A percentile compares a stretch with the other conserved stretches of the same genome.
Evolutionary conservation across 2,113 vertebrate species (phyloP).

Genomic region (Zosterops hypoxanthus): DNA sequence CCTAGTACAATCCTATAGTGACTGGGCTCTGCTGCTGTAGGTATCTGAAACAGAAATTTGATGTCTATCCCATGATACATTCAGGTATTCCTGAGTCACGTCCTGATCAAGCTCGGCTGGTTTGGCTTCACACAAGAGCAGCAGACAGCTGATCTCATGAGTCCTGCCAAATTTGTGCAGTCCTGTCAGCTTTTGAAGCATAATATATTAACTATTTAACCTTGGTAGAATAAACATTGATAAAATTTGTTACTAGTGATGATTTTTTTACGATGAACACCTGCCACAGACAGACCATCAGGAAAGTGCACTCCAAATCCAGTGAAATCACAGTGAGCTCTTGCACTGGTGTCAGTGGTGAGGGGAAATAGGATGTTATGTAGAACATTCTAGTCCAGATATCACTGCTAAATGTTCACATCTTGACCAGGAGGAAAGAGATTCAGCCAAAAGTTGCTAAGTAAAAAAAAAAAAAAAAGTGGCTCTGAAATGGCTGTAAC

Average conservation of each 20-base stretch:
- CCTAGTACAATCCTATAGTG: neutral
- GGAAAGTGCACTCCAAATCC: neutral
- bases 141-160: neutral
- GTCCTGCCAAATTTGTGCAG: neutral
- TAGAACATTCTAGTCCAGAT: neutral
- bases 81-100: neutral
- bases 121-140: neutral
- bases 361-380: accelerated
- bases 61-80: neutral
- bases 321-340: neutral
- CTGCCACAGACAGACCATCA: neutral
- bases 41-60: neutral
- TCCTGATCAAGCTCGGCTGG: neutral
- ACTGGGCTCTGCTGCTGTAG: neutral
- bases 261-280: neutral
- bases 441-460: neutral
- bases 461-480: no score
- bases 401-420: neutral
- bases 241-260: neutral
- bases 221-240: neutral
- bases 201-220: neutral
- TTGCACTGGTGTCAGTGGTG: neutral
- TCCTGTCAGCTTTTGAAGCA: neutral
- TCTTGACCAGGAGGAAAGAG: neutral
- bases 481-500: neutral